Percentiles rank a stretch among this genome's conserved stretches.
Conservation (phyloP, 1,140 invertebrate genomes). For the Vollenhovia emeryi region DNA sequence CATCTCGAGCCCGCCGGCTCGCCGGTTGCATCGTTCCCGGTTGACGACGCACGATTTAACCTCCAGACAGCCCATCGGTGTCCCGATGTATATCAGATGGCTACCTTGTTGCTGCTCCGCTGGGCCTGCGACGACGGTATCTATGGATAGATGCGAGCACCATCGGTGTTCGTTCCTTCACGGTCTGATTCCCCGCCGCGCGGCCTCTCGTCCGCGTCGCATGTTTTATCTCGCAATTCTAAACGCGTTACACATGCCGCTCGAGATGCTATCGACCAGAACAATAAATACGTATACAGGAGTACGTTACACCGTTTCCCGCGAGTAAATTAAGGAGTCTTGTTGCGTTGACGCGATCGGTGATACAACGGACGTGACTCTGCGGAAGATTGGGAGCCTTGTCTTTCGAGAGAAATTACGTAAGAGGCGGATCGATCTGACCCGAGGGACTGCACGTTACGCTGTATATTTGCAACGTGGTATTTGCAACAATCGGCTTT, state of each 20-base stretch:
- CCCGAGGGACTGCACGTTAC: neutral
- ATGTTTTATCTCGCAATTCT: conserved; percentile 28
- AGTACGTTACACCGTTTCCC: neutral
- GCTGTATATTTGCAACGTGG: conserved; percentile 41
- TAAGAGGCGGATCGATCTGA: neutral
- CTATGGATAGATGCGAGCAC: conserved; percentile 54
- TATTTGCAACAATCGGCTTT: conserved; percentile 65
- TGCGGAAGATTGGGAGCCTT: neutral
- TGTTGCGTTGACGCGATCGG: neutral
- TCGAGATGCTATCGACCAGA: conserved; percentile 20
- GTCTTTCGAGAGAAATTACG: neutral
- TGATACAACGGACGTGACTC: neutral
- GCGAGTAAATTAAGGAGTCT: neutral
- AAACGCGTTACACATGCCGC: conserved; percentile 26
- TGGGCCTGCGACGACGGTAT: conserved; percentile 61
- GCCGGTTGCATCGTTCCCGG: conserved; percentile 62
- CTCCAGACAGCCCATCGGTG: conserved; percentile 68
- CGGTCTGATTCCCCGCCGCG: conserved; percentile 69
- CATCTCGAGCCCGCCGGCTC: conserved; percentile 23
- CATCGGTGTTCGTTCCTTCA: conserved; percentile 62
- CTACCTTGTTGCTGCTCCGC: conserved; percentile 58
- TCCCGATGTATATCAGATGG: conserved; percentile 70
- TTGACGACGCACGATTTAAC: conserved; percentile 72
- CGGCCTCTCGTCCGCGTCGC: conserved; percentile 51
- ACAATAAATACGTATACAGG: neutral